Evolutionary conservation across 2,888 invertebrate species (phyloP).

Genomic region (Seladonia tumulorum): DNA sequence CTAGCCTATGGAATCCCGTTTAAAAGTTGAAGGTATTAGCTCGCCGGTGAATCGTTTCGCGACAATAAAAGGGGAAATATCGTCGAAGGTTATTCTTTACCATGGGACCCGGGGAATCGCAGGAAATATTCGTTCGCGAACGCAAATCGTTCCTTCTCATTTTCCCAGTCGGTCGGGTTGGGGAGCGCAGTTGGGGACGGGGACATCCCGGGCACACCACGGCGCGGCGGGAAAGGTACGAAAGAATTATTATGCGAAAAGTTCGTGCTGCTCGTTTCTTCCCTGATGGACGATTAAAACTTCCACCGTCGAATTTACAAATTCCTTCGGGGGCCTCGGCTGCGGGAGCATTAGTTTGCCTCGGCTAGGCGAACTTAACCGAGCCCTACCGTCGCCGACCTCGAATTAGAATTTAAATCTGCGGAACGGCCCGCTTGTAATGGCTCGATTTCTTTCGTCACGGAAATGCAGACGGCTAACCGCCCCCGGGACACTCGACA

Average conservation of each 20-base stretch:
- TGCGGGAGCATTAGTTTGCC: constrained; percentile 64
- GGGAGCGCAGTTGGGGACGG: too few relatives aligned
- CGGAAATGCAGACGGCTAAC: constrained; percentile 55
- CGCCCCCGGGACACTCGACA: constrained; percentile 44
- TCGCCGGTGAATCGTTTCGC: neutral
- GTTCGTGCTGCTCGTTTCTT: constrained; percentile 75
- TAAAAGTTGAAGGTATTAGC: neutral
- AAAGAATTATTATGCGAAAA: constrained; percentile 79
- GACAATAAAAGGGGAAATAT: neutral
- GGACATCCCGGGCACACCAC: neutral
- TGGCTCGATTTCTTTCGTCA: constrained; percentile 71
- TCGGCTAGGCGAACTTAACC: constrained; percentile 64
- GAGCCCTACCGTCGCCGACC: constrained; percentile 56
- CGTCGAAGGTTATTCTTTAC: constrained; percentile 26
- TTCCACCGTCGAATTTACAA: constrained; percentile 80
- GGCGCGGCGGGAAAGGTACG: constrained; percentile 38
- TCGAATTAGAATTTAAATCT: constrained; percentile 77
- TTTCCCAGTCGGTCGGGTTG: constrained; percentile 30
- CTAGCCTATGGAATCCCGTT: neutral
- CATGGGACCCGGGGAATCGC: constrained; percentile 11
- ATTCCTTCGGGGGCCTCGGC: constrained; percentile 73
- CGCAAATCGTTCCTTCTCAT: constrained; percentile 55
- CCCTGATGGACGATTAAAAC: constrained; percentile 80
- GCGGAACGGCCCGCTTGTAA: constrained; percentile 69
- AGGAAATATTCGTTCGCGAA: constrained; percentile 52